Conservation (phyloP, 2,888 invertebrate species). For the Microctonus hyperodae region DNA sequence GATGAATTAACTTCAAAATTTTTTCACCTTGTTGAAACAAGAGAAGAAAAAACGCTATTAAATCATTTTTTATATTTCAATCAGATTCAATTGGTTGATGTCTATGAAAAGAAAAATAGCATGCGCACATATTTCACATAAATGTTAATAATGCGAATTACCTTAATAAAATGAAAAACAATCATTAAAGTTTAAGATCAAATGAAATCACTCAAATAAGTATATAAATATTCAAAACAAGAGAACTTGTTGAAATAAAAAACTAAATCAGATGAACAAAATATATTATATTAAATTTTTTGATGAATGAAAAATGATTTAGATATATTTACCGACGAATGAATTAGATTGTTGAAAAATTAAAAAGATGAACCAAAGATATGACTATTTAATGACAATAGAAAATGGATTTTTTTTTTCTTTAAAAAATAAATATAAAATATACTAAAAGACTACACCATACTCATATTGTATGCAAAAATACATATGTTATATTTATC, state of each 20-base stretch:
- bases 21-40: background rate
- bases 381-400: slow-evolving; percentile 10
- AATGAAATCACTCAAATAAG: slow-evolving; percentile 11
- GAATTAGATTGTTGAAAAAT: too few species aligned
- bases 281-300: too few species aligned
- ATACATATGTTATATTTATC: background rate
- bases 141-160: slow-evolving; percentile 14
- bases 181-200: slow-evolving; percentile 34
- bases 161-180: slow-evolving; percentile 33
- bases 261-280: background rate
- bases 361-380: slow-evolving; percentile 7
- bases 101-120: slow-evolving; percentile 16
- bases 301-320: too few species aligned
- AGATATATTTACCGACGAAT: background rate
- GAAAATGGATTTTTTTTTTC: slow-evolving; percentile 10
- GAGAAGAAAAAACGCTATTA: slow-evolving; percentile 7
- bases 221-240: slow-evolving; percentile 1
- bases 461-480: background rate
- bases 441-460: background rate
- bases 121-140: slow-evolving; percentile 23
- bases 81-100: slow-evolving; percentile 7
- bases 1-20: background rate
- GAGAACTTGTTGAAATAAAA: background rate
- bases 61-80: slow-evolving; percentile 42
- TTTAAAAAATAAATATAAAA: slow-evolving; percentile 7